phyloP scores from a whole-genome alignment of 2,113 vertebrate genomes.

The Psephotus haematonotus region DNA sequence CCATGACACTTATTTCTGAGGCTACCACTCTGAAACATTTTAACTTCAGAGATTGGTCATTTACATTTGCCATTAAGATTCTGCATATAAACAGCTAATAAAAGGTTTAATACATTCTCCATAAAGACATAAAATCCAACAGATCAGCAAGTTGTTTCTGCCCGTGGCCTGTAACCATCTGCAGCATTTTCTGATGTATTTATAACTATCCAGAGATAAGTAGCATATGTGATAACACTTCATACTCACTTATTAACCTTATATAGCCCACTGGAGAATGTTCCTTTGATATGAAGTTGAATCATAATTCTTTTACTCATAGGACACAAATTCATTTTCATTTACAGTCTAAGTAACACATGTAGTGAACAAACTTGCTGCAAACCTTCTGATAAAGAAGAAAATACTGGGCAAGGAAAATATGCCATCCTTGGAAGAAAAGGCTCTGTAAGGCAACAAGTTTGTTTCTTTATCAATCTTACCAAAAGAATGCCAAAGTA shows the following conservation, averaged over 20 bases:
- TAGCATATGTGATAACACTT: not conserved
- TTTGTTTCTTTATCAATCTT: not conserved
- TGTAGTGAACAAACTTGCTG: not conserved
- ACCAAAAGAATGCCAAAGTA: not conserved
- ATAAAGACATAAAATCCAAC: not conserved
- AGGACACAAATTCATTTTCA: not conserved
- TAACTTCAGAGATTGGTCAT: not conserved
- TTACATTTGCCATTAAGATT: not conserved
- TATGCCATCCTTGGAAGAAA: not conserved
- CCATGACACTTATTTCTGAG: not conserved
- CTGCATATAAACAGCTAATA: not conserved
- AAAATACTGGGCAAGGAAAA: too few species aligned
- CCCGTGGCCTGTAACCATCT: not conserved
- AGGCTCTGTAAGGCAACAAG: not conserved
- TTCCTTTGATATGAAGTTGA: not conserved
- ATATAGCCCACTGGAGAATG: not conserved
- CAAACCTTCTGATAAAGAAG: not conserved
- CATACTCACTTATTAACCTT: not conserved
- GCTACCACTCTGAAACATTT: not conserved
- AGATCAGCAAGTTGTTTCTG: not conserved
- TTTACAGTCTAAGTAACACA: not conserved
- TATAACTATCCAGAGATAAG: not conserved
- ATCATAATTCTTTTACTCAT: not conserved
- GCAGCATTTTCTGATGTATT: not conserved
- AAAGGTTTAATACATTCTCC: not conserved